Base-by-base conservation (phyloP, 1,140 invertebrate species). In the Caerostris extrusa region DNA sequence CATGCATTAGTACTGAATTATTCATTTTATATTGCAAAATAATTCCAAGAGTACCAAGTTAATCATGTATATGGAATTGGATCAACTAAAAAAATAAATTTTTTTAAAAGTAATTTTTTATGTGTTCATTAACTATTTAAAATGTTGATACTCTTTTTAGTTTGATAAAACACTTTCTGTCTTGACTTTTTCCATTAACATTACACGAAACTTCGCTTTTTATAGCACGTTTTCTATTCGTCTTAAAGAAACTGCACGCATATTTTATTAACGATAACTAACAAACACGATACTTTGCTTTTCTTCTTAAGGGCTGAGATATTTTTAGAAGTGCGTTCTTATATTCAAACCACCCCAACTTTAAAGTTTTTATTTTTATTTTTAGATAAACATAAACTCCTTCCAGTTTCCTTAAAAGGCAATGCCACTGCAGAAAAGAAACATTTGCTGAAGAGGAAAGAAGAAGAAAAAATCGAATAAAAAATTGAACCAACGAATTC, bases 261-360 rank as follows among this genome's bases (percentile, higher is more conserved):
- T 77, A 77, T 77, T 77, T 77, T 77, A 77, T 77, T 77, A 77
- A 77, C 71, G 50, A 77, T 77, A 77, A 77, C 71, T 77, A 77
- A 77, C 71, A 77, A 77, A 77, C 50, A 77, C 71, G 50, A 77
- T 8, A 4, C 71, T 53, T 77, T 53, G 8, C 50, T 77, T 10
- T 34, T 34, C 12, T 83, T 55, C n/a, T 83, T 83, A 7, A 85
- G 57, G n/a, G 82, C 82, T 6, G 19, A 19, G 8, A 17, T 56
- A 57, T 19, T 85, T 56, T 14, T 58, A 57, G 55, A 85, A 85
- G 82, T 85, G 55, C 8, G n/a, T 7, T 17, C 55, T 85, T 85
- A 85, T 17, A 57, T 57, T n/a, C 17, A 57, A 56, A 5, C 53
- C 5, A n/a, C 53, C 56, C 57, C 17, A 3, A 12, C 4, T 34